Evolutionary conservation across 1,140 invertebrate genomes (phyloP).

Genomic region (Ruditapes philippinarum): DNA sequence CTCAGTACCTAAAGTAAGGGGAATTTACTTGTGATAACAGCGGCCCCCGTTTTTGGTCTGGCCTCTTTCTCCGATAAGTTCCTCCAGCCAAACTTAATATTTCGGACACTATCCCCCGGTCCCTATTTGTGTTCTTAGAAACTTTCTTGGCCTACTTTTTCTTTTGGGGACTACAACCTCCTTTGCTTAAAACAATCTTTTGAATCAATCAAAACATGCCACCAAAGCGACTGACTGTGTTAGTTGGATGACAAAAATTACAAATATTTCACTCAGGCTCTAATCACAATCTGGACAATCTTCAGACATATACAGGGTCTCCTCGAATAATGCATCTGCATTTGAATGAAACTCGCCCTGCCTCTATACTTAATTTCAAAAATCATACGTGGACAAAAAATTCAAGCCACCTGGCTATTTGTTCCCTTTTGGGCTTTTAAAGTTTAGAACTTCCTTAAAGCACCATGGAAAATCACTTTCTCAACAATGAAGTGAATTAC

Average conservation of each 20-base stretch:
- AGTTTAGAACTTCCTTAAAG: conserved; percentile 58
- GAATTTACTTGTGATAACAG: not conserved
- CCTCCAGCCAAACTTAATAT: too few relatives aligned
- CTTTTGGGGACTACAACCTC: too few relatives aligned
- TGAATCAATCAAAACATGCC: too few relatives aligned
- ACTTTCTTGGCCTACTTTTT: too few relatives aligned
- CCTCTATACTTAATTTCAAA: not conserved
- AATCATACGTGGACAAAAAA: conserved; percentile 42
- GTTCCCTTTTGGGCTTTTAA: conserved; percentile 47
- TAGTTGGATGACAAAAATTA: too few relatives aligned
- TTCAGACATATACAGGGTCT: not conserved
- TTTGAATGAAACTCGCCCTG: conserved; percentile 49
- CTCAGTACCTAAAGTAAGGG: not conserved
- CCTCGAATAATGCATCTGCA: conserved; percentile 25
- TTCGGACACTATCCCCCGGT: too few relatives aligned
- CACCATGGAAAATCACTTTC: conserved; percentile 57
- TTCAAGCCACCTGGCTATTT: conserved; percentile 63
- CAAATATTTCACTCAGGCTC: too few relatives aligned
- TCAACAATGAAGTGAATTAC: conserved; percentile 12
- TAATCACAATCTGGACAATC: not conserved
- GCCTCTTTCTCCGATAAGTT: not conserved
- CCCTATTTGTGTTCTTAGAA: too few relatives aligned
- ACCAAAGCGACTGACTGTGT: too few relatives aligned
- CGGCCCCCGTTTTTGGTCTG: not conserved
- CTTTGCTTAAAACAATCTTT: too few relatives aligned